Evolutionary conservation across 2,113 vertebrate genomes (phyloP).

Genomic region (Rutilus rutilus): DNA sequence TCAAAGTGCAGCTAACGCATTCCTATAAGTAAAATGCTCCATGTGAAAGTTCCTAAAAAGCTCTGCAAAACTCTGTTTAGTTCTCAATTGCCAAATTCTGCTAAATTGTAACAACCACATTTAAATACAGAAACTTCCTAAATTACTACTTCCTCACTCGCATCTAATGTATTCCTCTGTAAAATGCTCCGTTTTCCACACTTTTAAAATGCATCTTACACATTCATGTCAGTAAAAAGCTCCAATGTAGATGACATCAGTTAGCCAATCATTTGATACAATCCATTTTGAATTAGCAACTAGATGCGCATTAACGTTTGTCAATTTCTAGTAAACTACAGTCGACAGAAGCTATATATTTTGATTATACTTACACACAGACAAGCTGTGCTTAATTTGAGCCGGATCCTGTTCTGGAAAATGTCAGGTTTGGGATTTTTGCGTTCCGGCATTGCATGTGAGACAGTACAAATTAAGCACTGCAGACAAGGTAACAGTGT

Average conservation of each 20-base stretch:
- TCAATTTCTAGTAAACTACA: too few species aligned
- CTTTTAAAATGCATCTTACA: neutral
- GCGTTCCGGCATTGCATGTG: too few species aligned
- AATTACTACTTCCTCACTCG: neutral
- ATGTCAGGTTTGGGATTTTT: too few species aligned
- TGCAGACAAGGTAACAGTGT: too few species aligned
- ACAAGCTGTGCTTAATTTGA: too few species aligned
- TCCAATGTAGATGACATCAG: neutral
- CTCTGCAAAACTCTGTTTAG: neutral
- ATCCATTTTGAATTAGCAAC: neutral
- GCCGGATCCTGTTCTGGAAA: too few species aligned
- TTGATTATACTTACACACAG: too few species aligned
- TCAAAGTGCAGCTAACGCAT: neutral
- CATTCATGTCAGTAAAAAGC: neutral
- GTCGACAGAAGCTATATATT: too few species aligned
- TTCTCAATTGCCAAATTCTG: neutral
- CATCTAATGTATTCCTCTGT: too few species aligned
- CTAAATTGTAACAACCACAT: neutral
- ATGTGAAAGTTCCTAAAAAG: neutral
- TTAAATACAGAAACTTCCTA: neutral
- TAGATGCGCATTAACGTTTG: too few species aligned
- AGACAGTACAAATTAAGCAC: too few species aligned
- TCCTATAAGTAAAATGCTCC: neutral
- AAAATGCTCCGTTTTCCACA: too few species aligned
- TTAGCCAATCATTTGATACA: neutral